These are phyloP conservation scores for Ameiurus melas DNA, from an alignment of 2,113 vertebrate genomes.

Conservation along the genomic window DNA sequence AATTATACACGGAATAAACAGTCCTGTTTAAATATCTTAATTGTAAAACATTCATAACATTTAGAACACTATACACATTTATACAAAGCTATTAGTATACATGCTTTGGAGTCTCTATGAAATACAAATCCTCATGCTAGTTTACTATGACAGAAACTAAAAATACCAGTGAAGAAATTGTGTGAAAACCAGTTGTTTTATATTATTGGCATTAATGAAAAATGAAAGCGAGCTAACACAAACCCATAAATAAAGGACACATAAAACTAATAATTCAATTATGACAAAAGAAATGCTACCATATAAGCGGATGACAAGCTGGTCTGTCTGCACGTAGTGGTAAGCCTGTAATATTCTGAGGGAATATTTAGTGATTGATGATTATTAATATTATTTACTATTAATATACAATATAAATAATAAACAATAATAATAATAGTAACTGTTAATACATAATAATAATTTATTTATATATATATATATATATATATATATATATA, in stretches of 20 bases:
- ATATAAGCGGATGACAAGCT: background rate
- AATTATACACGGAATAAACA: background rate
- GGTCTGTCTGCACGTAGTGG: background rate
- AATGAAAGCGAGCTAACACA: background rate
- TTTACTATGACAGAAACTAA: background rate
- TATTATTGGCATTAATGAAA: background rate
- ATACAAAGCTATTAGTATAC: no score
- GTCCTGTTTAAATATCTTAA: background rate
- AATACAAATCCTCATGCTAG: background rate
- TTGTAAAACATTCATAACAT: background rate
- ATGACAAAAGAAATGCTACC: background rate
- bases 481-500: no score
- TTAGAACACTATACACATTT: background rate
- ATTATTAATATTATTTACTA: background rate
- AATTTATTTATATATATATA: no score
- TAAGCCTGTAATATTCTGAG: no score
- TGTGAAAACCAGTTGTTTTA: background rate
- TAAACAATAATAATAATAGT: no score
- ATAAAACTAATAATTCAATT: background rate
- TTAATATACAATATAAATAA: no score
- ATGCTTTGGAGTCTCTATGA: background rate
- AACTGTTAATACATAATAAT: no score
- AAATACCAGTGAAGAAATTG: background rate
- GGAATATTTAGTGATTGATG: no score
- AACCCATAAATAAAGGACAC: background rate